phyloP scores from a whole-genome alignment of 2,113 vertebrate species.

The Vulpes ferrilata region DNA sequence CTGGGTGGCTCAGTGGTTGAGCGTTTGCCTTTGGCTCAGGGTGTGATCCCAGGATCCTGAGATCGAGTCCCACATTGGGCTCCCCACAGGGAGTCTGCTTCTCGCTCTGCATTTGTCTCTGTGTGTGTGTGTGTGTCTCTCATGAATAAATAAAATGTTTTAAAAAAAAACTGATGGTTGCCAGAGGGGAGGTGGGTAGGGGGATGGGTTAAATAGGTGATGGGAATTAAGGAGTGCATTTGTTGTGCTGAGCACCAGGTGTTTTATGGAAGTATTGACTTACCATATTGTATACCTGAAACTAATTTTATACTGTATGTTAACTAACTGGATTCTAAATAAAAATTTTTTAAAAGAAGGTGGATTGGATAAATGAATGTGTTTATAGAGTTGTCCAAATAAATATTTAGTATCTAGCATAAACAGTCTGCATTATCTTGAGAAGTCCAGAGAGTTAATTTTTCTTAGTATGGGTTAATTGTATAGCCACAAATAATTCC shows the following conservation, averaged over 20 bases:
- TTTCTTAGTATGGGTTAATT: conserved; percentile 37
- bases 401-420: conserved; percentile 23
- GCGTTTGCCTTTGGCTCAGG: too few species aligned
- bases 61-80: too few species aligned
- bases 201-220: not conserved
- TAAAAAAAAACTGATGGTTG: not conserved
- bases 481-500: not conserved
- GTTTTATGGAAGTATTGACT: not conserved
- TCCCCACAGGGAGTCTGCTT: too few species aligned
- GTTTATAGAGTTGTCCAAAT: conserved; percentile 30
- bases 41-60: too few species aligned
- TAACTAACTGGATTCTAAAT: not conserved
- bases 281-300: not conserved
- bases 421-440: conserved; percentile 42
- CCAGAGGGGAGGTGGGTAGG: not conserved
- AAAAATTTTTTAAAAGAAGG: not conserved
- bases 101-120: too few species aligned
- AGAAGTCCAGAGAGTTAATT: conserved; percentile 12
- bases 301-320: not conserved
- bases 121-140: too few species aligned
- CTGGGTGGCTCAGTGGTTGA: too few species aligned
- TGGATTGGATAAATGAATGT: conserved; percentile 38
- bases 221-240: not conserved
- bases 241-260: not conserved
- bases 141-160: too few species aligned